phyloP scores from a whole-genome alignment of 2,888 invertebrate species.

The Drosophila kuntzei region DNA sequence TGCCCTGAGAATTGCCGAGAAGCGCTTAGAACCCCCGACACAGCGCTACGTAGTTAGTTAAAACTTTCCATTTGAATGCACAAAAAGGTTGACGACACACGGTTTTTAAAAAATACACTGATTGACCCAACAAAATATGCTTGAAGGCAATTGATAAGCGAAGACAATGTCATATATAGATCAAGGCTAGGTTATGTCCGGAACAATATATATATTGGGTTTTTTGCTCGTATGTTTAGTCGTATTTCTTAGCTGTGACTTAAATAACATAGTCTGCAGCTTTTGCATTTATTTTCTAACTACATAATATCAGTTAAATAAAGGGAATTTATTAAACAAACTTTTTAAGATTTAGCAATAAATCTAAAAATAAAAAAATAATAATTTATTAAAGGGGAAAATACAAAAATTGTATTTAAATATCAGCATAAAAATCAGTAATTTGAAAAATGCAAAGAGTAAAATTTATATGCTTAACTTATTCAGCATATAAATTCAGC shows the following conservation, averaged over 20 bases:
- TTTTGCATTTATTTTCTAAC: not conserved
- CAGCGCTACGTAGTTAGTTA: slow-evolving; percentile 6
- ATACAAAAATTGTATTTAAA: not conserved
- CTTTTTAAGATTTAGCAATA: not conserved
- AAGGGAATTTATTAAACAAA: too few relatives aligned
- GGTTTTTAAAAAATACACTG: slow-evolving; percentile 35
- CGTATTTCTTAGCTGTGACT: too few relatives aligned
- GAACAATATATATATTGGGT: not conserved
- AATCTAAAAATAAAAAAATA: not conserved
- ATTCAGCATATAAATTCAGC: not conserved
- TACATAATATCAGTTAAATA: not conserved
- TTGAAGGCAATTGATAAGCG: slow-evolving; percentile 44
- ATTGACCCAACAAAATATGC: slow-evolving; percentile 31
- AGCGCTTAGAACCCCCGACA: not conserved
- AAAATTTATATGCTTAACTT: not conserved
- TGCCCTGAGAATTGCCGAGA: slow-evolving; percentile 24
- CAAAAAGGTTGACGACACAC: slow-evolving; percentile 49
- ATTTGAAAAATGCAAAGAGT: not conserved
- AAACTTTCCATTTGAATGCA: slow-evolving; percentile 60
- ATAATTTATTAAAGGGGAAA: not conserved
- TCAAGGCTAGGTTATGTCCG: not conserved
- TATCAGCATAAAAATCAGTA: not conserved
- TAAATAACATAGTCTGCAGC: not conserved
- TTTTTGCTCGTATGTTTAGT: not conserved
- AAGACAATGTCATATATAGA: slow-evolving; percentile 6